phyloP scores from a whole-genome alignment of 2,797 vertebrate species.

The Mastacembelus armatus region DNA sequence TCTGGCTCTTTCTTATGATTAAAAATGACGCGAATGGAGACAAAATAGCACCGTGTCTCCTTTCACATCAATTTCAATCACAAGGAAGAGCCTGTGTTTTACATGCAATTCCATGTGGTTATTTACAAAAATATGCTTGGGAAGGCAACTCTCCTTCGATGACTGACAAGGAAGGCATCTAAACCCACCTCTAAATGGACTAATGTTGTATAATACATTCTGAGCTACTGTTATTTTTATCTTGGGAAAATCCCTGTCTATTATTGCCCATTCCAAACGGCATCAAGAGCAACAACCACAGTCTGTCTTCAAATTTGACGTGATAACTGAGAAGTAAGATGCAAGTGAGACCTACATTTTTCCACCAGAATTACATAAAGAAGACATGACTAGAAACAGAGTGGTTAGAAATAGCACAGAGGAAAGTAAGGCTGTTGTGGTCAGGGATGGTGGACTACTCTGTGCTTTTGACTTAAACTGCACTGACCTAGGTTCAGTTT shows the following conservation, averaged over 20 bases:
- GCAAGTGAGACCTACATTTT: slow-evolving; percentile 71
- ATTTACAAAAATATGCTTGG: slow-evolving; percentile 18
- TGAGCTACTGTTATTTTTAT: slow-evolving; percentile 34
- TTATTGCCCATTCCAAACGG: slow-evolving; percentile 37
- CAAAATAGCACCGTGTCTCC: slow-evolving; percentile 22
- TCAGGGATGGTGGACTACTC: slow-evolving; percentile 43
- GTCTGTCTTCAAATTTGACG: slow-evolving; percentile 48
- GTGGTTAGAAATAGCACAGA: slow-evolving; percentile 67
- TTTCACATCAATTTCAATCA: slow-evolving; percentile 33
- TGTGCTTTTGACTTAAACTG: slow-evolving; percentile 56
- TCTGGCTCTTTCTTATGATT: slow-evolving; percentile 41
- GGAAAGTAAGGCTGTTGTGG: slow-evolving; percentile 66
- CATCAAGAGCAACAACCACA: slow-evolving; percentile 18
- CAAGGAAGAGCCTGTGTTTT: slow-evolving; percentile 16
- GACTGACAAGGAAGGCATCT: slow-evolving; percentile 15
- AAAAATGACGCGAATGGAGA: slow-evolving; percentile 30
- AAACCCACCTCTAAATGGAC: slow-evolving; percentile 13
- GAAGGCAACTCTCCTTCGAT: slow-evolving; percentile 2
- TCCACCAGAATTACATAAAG: slow-evolving; percentile 74
- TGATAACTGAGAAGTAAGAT: slow-evolving; percentile 45
- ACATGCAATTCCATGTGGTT: slow-evolving; percentile 23
- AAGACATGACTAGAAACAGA: slow-evolving; percentile 67
- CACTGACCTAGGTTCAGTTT: slow-evolving; percentile 64
- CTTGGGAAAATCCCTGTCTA: slow-evolving; percentile 38
- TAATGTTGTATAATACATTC: slow-evolving; percentile 30